A percentile compares a stretch with the other conserved stretches of the same genome.
Conservation (phyloP, 1,140 invertebrate genomes). For the Diorhabda carinulata region DNA sequence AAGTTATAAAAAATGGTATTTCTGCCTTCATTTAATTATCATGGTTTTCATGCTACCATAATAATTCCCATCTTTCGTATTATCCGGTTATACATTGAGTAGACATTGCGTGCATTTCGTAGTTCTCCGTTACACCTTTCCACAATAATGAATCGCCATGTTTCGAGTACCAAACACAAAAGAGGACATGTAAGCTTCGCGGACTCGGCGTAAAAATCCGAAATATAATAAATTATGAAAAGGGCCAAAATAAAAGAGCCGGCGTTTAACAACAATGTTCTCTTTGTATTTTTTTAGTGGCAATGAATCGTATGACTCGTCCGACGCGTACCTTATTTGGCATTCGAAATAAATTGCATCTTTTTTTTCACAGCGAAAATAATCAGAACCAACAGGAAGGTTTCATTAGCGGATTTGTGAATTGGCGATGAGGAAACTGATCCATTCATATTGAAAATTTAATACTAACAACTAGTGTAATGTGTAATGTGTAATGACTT, state of each 20-base stretch:
- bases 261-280: slow-evolving; percentile 17
- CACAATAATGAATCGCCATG: slow-evolving; percentile 16
- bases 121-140: not conserved
- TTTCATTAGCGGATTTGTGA: not conserved
- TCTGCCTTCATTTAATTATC: no score
- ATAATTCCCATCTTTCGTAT: no score
- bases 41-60: no score
- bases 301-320: slow-evolving; percentile 27
- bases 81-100: no score
- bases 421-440: not conserved
- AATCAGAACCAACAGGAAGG: slow-evolving; percentile 25
- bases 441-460: no score
- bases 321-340: slow-evolving; percentile 25
- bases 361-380: slow-evolving; percentile 25
- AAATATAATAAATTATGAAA: slow-evolving; percentile 60
- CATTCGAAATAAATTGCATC: slow-evolving; percentile 23
- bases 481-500: no score
- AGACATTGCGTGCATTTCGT: no score
- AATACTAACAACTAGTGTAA: no score
- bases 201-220: slow-evolving; percentile 10
- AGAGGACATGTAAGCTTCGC: slow-evolving; percentile 10
- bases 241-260: slow-evolving; percentile 24
- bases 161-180: slow-evolving; percentile 9
- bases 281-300: slow-evolving; percentile 24
- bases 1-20: no score